Evolutionary conservation across 2,888 invertebrate genomes (phyloP).

Genomic region (Melanotus villosus): DNA sequence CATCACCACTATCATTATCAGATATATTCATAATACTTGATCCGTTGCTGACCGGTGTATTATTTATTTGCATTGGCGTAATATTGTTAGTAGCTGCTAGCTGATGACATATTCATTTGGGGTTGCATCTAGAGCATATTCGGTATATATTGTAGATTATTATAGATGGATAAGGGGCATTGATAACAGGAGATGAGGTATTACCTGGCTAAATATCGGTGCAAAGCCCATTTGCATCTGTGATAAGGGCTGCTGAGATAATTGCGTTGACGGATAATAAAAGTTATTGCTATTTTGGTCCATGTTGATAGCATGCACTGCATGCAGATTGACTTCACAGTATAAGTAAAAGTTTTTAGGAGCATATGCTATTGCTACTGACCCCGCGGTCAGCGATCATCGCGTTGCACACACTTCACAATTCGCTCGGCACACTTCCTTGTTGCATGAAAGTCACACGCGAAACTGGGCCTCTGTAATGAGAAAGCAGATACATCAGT

Average conservation of each 20-base stretch:
- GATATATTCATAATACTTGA: not conserved
- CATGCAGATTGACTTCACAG: slow-evolving; percentile 2
- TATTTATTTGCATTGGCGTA: slow-evolving; percentile 7
- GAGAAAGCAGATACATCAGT: too few relatives aligned
- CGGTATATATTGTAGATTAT: not conserved
- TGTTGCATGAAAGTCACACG: not conserved
- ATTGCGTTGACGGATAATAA: not conserved
- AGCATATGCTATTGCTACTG: not conserved
- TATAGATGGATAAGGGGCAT: not conserved
- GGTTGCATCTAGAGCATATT: not conserved
- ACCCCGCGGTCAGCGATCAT: not conserved
- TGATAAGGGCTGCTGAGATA: not conserved
- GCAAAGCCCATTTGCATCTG: not conserved
- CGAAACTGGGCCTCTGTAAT: too few relatives aligned
- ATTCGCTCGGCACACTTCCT: not conserved
- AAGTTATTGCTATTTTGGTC: not conserved
- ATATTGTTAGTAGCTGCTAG: not conserved
- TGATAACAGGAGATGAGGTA: not conserved
- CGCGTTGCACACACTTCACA: not conserved
- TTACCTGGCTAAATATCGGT: slow-evolving; percentile 7
- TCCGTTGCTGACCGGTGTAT: not conserved
- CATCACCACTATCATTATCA: too few relatives aligned
- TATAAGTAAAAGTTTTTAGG: not conserved
- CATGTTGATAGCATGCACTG: not conserved
- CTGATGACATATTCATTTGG: not conserved